phyloP scores from a whole-genome alignment of 2,113 vertebrate genomes.

The Aldabrachelys gigantea region DNA sequence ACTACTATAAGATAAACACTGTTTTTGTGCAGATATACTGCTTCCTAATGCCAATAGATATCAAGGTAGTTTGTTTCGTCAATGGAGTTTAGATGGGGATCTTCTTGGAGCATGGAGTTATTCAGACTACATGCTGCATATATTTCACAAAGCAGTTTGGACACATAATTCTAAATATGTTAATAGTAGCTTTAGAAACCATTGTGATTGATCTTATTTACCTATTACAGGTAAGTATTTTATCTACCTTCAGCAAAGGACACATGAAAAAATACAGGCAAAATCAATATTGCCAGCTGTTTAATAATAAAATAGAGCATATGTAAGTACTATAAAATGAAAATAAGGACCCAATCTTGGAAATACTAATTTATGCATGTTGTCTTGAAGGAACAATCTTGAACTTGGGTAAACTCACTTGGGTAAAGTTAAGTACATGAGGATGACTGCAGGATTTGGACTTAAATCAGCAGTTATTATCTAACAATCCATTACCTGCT shows the following conservation, averaged over 20 bases:
- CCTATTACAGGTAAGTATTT: not conserved
- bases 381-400: not conserved
- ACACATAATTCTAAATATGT: not conserved
- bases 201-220: not conserved
- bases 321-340: not conserved
- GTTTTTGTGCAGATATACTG: not conserved
- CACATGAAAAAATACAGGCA: too few species aligned
- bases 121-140: too few species aligned
- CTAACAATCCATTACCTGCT: not conserved
- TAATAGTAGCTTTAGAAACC: not conserved
- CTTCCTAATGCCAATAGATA: not conserved
- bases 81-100: not conserved
- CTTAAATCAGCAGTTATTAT: not conserved
- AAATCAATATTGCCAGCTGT: too few species aligned
- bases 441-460: not conserved
- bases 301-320: not conserved
- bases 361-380: not conserved
- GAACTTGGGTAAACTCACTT: not conserved
- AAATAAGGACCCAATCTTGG: not conserved
- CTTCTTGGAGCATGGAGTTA: not conserved
- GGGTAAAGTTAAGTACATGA: not conserved
- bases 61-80: not conserved
- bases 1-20: not conserved
- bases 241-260: too few species aligned
- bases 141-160: too few species aligned